Percentiles rank a stretch among this genome's conserved stretches.
These are phyloP conservation scores for Drosophila rhopaloa DNA, from an alignment of 1,140 invertebrate species.

Conservation along the genomic window DNA sequence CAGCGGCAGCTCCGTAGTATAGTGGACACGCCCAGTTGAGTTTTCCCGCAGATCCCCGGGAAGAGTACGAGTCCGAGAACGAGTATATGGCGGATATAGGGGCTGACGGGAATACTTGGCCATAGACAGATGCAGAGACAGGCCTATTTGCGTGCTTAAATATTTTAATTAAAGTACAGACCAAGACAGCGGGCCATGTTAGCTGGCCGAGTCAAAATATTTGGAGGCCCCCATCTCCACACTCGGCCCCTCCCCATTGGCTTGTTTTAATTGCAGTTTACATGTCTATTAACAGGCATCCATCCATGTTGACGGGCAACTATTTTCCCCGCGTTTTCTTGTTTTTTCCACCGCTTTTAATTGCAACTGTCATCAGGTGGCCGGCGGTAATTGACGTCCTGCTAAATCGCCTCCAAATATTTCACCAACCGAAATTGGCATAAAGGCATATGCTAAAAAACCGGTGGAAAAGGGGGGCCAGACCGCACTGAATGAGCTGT, in stretches of 20 bases:
- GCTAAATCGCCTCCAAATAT: conserved; percentile 43
- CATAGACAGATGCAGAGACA: conserved; percentile 50
- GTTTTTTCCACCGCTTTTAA: conserved; percentile 35
- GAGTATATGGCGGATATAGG: conserved; percentile 17
- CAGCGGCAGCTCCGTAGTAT: conserved; percentile 11
- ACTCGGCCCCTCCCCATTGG: conserved; percentile 16
- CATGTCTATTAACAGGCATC: conserved; percentile 76
- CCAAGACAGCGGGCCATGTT: conserved; percentile 30
- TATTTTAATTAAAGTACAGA: conserved; percentile 77
- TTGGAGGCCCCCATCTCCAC: conserved; percentile 30
- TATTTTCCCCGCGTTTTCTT: conserved; percentile 30
- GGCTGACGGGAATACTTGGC: conserved; percentile 47
- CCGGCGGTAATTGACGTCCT: conserved; percentile 46
- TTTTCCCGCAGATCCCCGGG: conserved; percentile 44
- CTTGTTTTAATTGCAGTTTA: conserved; percentile 81
- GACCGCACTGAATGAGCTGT: conserved; percentile 42
- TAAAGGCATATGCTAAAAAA: conserved; percentile 34
- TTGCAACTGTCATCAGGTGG: conserved; percentile 60
- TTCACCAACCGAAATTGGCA: conserved; percentile 11
- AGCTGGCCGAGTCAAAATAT: conserved; percentile 62
- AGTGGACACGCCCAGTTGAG: conserved; percentile 68
- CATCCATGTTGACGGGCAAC: conserved; percentile 35
- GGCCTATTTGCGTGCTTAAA: conserved; percentile 80
- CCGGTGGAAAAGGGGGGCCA: background rate
- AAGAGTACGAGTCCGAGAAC: conserved; percentile 4